Conservation (phyloP, 2,113 vertebrate genomes). For the Corythoichthys haematopterus region DNA sequence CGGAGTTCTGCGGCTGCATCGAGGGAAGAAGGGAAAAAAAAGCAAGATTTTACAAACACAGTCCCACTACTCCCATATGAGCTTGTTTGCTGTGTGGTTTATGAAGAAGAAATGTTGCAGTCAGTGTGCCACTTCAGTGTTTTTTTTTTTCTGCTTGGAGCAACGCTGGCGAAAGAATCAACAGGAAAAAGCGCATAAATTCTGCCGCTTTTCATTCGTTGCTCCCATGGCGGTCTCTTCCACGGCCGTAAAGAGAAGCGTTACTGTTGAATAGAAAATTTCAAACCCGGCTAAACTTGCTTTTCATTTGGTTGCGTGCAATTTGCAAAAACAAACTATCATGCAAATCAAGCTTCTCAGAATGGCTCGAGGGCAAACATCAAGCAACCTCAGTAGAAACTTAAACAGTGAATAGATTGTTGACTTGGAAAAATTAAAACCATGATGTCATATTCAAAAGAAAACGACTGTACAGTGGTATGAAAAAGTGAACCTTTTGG, state of each 20-base stretch:
- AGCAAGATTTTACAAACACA: slow-evolving; percentile 17
- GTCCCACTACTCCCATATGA: slow-evolving; percentile 2
- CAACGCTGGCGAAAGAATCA: slow-evolving; percentile 20
- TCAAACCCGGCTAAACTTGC: slow-evolving; percentile 4
- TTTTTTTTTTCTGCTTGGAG: slow-evolving; percentile 24
- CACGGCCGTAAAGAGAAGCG: slow-evolving; percentile 22
- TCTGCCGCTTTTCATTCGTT: slow-evolving; percentile 33
- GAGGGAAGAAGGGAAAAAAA: slow-evolving; percentile 12
- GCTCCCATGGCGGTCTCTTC: slow-evolving; percentile 25
- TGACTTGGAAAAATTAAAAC: neutral
- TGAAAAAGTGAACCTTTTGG: too few species aligned
- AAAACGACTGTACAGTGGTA: too few species aligned
- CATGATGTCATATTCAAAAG: too few species aligned
- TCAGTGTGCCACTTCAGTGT: slow-evolving; percentile 22
- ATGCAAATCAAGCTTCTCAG: slow-evolving; percentile 9
- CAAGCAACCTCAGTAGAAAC: slow-evolving; percentile 9
- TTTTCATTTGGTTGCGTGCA: slow-evolving; percentile 14
- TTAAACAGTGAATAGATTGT: slow-evolving; percentile 14
- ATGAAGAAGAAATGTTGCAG: slow-evolving; percentile 21
- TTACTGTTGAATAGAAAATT: slow-evolving; percentile 2
- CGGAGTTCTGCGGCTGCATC: slow-evolving; percentile 80
- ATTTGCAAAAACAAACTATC: slow-evolving; percentile 9
- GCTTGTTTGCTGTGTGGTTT: slow-evolving; percentile 14
- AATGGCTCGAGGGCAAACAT: slow-evolving; percentile 19
- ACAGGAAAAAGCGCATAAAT: slow-evolving; percentile 26